Base-by-base conservation (phyloP, 2,797 vertebrate genomes). In the Cuniculus paca region DNA sequence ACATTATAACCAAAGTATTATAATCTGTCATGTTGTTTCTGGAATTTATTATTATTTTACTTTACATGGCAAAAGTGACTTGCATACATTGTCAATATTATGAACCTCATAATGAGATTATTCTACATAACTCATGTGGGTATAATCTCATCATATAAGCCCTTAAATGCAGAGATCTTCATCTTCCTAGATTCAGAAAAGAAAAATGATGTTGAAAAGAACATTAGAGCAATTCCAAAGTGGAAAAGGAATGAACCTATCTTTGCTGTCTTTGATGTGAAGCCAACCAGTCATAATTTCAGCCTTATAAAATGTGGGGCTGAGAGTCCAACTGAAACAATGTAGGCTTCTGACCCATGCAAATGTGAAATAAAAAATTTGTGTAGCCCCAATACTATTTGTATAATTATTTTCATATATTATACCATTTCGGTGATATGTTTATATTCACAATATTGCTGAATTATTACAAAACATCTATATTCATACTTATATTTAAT, bases 341-440 rank as follows among this genome's bases (percentile, higher is more conserved):
- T 1, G n/a, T 52, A 84, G 16, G 80, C 2, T 84, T 87, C 24
- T 60, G 19, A 65, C 5, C 24, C 60, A 80, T 4, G 82, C 8
- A 81, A 65, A 19, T 83, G 28, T 74, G 50, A 92, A 16, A 63
- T 34, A 90, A 89, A 31, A 74, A 74, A 90, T 79, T 56, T 83
- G 4, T 68, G 6, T 48, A 75, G 26, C 36, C 4, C 42, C 2
- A 83, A 16, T 80, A 54, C 22, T 60, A 87, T 42, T 79, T 22
- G 54, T 92, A 58, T 34, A 19, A 74, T 74, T 91, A 72, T 63
- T 82, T 83, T 65, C 83, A 91, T 65, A 74, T 61, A 58, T 86
- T 36, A 58, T 65, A 54, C 19, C 1, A 88, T 84, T 86, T 56
- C 87, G 87, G 58, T 95, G 11, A 39, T 36, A 63, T 87, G 36